These are phyloP conservation scores for Semnornis frantzii DNA, from an alignment of 2,113 vertebrate genomes.

Conservation along the genomic window DNA sequence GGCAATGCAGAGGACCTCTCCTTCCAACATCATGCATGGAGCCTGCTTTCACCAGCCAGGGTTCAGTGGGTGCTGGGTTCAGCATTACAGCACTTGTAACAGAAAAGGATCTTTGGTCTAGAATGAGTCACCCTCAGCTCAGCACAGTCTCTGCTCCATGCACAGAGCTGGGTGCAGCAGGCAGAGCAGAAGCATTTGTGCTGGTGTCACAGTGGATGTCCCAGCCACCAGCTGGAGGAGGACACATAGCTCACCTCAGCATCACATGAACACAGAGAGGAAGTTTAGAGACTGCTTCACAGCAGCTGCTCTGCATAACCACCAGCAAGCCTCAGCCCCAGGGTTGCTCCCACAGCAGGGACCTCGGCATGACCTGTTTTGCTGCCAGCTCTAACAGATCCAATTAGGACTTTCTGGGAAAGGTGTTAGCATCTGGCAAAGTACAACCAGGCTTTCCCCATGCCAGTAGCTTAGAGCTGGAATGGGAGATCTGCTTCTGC, in stretches of 20 bases:
- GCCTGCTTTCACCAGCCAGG: neutral
- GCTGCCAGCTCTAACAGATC: neutral
- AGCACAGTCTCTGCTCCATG: neutral
- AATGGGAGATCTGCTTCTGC: neutral
- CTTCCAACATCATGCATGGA: rapidly evolving
- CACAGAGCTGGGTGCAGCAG: neutral
- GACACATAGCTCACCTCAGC: neutral
- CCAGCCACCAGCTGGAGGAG: neutral
- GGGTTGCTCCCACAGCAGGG: neutral
- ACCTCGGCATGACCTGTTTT: neutral
- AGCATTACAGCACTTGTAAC: too few species aligned
- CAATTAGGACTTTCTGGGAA: neutral
- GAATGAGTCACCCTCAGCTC: neutral
- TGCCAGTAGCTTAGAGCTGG: neutral
- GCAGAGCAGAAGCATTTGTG: neutral
- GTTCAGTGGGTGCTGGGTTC: neutral
- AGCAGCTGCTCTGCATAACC: neutral
- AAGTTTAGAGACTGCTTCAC: neutral
- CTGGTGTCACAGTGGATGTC: neutral
- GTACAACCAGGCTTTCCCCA: neutral
- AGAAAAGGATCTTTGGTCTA: neutral
- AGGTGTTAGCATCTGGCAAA: neutral
- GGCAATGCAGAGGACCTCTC: rapidly evolving
- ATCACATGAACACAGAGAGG: rapidly evolving
- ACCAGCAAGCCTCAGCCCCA: neutral